Evolutionary conservation across 2,888 invertebrate species (phyloP), one percentile per base, ranked within the genome.

Genomic region (Morpho deidamia): DNA sequence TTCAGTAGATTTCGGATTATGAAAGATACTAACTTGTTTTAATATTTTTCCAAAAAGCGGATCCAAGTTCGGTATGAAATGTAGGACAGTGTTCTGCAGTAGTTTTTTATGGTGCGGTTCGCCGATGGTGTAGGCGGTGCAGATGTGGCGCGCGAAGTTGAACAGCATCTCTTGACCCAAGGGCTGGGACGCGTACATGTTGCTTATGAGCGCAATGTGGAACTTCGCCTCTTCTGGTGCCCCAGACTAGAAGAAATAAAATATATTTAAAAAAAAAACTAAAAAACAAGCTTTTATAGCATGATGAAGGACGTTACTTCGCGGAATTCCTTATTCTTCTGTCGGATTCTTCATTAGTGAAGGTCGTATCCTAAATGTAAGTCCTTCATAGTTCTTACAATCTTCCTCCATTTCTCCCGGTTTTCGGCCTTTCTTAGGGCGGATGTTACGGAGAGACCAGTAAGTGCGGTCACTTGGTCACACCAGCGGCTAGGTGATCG

Each of bases 151-250:
- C 0, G 95, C 95, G 64, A 98, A 90, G 78, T 97, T 94, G 0
- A 97, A 71, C 0, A 95, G 82, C 56, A 98, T 89, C 80, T 98
- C 98, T 51, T 97, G 92, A 0, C 97, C 97, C 11, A 95, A 84
- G 0, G 96, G 95, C 71, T 97, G 95, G 0, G 94, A 93, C 0
- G 93, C 94, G 73, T 94, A 96, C 48, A 97, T 78, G 50, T 96
- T 96, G 58, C 97, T 97, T 33, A 96, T 83, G n/a, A 98, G 77
- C 0, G 95, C 94, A 11, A 98, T 91, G 70, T 96, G 95, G 70
- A 95, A 94, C 82, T 97, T 97, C 1, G 90, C 91, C 74, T 96
- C 96, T 69, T 95, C 95, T 0, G 95, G 93, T 1, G 92, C 90
- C 0, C 95, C 95, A 58, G 94, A 89, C 95, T 96, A 77, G n/a